phyloP scores from a whole-genome alignment of 2,113 vertebrate species.

The Neotoma lepida region DNA sequence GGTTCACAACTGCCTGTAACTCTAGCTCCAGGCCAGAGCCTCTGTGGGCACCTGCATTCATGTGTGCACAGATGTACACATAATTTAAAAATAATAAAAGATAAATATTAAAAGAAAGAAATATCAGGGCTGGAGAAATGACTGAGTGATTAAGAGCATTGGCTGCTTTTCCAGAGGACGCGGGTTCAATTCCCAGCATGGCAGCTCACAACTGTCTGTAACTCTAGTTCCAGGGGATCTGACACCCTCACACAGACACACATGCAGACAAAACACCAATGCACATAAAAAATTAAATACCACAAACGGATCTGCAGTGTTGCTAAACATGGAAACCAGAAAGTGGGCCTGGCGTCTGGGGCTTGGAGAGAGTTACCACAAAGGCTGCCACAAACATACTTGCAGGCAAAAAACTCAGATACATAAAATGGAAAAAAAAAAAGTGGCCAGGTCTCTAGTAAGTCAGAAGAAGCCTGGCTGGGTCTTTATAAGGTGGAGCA shows the following conservation, averaged over 20 bases:
- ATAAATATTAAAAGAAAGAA: background rate
- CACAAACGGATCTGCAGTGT: fast-evolving
- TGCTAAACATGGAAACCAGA: background rate
- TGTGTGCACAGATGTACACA: background rate
- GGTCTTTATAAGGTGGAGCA: background rate
- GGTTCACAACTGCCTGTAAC: background rate
- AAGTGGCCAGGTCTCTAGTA: background rate
- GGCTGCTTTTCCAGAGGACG: background rate
- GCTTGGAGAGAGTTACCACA: background rate
- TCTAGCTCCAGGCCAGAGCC: background rate
- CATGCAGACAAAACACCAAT: background rate
- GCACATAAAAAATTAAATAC: background rate
- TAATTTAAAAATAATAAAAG: background rate
- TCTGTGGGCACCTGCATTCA: background rate
- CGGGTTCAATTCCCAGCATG: background rate
- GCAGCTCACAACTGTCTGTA: background rate
- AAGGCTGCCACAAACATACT: background rate
- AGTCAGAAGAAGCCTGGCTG: background rate
- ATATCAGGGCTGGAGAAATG: background rate
- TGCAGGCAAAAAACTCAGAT: background rate
- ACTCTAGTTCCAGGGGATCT: background rate
- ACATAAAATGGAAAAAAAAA: too few relatives aligned
- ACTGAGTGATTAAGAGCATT: background rate
- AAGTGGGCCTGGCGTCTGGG: background rate
- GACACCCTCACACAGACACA: background rate